These are phyloP conservation scores for Leptinotarsa defecta DNA, from an alignment of 1,140 invertebrate species.

Conservation along the genomic window DNA sequence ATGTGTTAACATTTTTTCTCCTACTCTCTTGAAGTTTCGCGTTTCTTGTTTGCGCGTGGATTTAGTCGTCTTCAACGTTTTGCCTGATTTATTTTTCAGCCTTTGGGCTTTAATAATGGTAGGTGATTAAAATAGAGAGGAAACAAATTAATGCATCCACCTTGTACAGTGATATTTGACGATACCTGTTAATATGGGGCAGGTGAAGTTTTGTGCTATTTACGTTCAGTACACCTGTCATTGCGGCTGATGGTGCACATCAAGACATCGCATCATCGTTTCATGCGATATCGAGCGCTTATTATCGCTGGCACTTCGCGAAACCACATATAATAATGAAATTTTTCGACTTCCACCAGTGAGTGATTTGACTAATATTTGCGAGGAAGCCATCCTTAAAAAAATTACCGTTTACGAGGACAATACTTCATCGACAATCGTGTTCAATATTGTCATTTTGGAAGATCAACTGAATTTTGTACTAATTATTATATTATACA, in stretches of 20 bases:
- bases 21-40: no score
- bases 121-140: slow-evolving; percentile 11
- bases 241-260: slow-evolving; percentile 27
- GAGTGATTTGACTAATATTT: no score
- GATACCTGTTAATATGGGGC: slow-evolving; percentile 32
- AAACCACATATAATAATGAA: no score
- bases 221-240: slow-evolving; percentile 30
- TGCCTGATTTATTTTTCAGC: neutral
- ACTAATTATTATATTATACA: no score
- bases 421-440: no score
- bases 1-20: no score
- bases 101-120: slow-evolving; percentile 5
- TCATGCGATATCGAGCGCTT: slow-evolving; percentile 24
- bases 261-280: slow-evolving; percentile 26
- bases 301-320: slow-evolving; percentile 22
- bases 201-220: slow-evolving; percentile 33
- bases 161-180: slow-evolving; percentile 33
- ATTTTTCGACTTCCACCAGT: no score
- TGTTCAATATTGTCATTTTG: no score
- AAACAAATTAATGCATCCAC: slow-evolving; percentile 16
- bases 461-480: no score
- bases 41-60: no score
- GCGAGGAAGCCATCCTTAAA: no score
- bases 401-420: no score
- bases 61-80: neutral